A percentile compares a stretch with the other conserved stretches of the same genome.
phyloP scores from a whole-genome alignment of 2,888 invertebrate genomes.

The Cecidostiba fungosa region DNA sequence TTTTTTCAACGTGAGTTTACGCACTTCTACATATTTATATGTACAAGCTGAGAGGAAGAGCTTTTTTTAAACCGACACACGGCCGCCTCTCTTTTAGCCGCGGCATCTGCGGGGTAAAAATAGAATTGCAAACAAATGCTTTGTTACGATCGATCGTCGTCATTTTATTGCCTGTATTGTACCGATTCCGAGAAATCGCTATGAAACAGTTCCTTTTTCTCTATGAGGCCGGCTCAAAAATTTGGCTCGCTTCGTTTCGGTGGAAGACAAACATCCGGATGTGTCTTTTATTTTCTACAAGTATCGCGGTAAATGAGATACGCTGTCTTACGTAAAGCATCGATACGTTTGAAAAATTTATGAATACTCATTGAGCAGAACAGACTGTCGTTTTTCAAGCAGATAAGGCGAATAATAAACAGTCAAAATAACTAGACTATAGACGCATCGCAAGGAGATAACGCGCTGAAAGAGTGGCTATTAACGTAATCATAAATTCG shows the following conservation, averaged over 20 bases:
- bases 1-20: not conserved
- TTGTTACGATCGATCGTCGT: not conserved
- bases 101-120: not conserved
- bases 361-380: not conserved
- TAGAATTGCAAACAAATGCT: conserved; percentile 1
- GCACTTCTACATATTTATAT: not conserved
- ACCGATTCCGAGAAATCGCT: not conserved
- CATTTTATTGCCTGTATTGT: not conserved
- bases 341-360: not conserved
- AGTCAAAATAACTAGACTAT: not conserved
- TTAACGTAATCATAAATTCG: not conserved
- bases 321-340: not conserved
- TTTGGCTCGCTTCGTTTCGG: conserved; percentile 16
- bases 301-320: no score
- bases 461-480: not conserved
- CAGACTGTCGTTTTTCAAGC: not conserved
- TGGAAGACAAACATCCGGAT: conserved; percentile 24
- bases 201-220: no score
- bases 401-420: not conserved
- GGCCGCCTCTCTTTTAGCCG: not conserved
- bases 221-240: not conserved
- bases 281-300: not conserved
- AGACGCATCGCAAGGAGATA: not conserved
- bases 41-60: not conserved
- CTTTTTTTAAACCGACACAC: not conserved